These are phyloP conservation scores for Drosophila ananassae DNA, from an alignment of 1,140 invertebrate species.

Conservation along the genomic window DNA sequence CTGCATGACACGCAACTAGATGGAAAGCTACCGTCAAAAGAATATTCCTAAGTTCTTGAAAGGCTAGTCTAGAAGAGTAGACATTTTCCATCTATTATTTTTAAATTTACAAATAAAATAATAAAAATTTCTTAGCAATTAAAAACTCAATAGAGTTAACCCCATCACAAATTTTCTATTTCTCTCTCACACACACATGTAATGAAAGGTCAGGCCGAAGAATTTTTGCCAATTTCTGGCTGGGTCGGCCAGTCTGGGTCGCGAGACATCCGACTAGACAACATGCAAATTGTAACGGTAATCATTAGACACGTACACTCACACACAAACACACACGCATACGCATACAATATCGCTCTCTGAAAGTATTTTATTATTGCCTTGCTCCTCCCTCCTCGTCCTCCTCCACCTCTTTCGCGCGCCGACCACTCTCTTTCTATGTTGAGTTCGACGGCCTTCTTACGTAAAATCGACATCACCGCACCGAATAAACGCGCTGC, in stretches of 20 bases:
- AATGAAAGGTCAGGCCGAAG: slow-evolving; percentile 68
- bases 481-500: slow-evolving; percentile 47
- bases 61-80: no score
- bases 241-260: slow-evolving; percentile 77
- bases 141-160: neutral
- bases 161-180: neutral
- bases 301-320: slow-evolving; percentile 64
- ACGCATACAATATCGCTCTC: slow-evolving; percentile 11
- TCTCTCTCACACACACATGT: neutral
- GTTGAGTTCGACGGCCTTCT: slow-evolving; percentile 80
- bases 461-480: slow-evolving; percentile 73
- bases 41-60: slow-evolving; percentile 3
- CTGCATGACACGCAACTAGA: slow-evolving; percentile 34
- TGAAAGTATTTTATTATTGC: slow-evolving; percentile 59
- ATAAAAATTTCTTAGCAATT: neutral
- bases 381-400: slow-evolving; percentile 21
- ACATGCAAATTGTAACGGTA: slow-evolving; percentile 79
- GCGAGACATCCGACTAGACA: slow-evolving; percentile 78
- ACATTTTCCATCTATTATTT: no score
- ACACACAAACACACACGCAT: slow-evolving; percentile 47
- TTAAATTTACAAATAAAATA: no score
- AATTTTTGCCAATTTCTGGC: slow-evolving; percentile 70
- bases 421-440: slow-evolving; percentile 30
- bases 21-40: slow-evolving; percentile 7
- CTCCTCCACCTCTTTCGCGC: slow-evolving; percentile 12